Evolutionary conservation across 1,140 invertebrate genomes (phyloP).

Genomic region (Hydropsyche tenuis): DNA sequence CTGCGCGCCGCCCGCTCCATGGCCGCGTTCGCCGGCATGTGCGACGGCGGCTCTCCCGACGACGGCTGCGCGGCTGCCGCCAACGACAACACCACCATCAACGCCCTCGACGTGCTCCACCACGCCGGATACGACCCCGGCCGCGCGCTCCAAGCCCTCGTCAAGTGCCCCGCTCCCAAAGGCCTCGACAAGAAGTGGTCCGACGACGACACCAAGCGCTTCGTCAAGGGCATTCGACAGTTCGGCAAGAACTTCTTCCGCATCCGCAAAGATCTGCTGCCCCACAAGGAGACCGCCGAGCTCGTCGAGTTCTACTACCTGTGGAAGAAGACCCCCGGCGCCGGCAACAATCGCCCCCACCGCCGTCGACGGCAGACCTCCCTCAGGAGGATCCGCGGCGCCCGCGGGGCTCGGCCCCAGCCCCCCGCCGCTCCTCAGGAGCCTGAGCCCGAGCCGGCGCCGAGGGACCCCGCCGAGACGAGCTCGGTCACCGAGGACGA

Average conservation of each 20-base stretch:
- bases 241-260: constrained; percentile 99
- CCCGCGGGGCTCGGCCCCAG: constrained; percentile 70
- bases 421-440: constrained; percentile 63
- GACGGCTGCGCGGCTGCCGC: constrained; percentile 96
- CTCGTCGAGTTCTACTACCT: constrained; percentile 99
- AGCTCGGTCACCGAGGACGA: constrained; percentile 96
- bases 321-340: constrained; percentile 99
- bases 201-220: constrained; percentile 96
- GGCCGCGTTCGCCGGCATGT: constrained; percentile 95
- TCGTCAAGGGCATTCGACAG: constrained; percentile 96
- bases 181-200: constrained; percentile 98
- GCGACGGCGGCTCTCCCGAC: constrained; percentile 95
- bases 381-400: constrained; percentile 86
- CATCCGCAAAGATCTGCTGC: constrained; percentile 94
- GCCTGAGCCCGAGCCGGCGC: constrained; percentile 66
- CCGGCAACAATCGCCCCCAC: constrained; percentile 91
- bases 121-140: constrained; percentile 94
- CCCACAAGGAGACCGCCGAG: constrained; percentile 95
- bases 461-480: constrained; percentile 72
- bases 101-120: constrained; percentile 94
- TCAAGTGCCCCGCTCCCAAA: constrained; percentile 96
- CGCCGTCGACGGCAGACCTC: constrained; percentile 86
- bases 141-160: constrained; percentile 92
- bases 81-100: constrained; percentile 96
- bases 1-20: constrained; percentile 93